These are phyloP conservation scores for Neoseiulus cucumeris DNA, from an alignment of 1,140 invertebrate genomes.

Conservation along the genomic window DNA sequence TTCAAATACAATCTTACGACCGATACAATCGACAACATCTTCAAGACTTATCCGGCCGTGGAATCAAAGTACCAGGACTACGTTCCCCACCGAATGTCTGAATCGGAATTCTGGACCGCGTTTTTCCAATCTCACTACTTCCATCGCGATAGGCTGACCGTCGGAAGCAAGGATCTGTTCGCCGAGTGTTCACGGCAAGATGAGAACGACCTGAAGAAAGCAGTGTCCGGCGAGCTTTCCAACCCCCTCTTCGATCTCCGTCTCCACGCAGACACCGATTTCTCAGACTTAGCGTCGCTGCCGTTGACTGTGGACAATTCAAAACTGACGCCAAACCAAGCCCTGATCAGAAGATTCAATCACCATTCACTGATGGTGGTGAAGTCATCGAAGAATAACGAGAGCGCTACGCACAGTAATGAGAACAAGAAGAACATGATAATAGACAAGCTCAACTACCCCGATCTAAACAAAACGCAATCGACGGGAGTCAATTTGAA, in stretches of 20 bases:
- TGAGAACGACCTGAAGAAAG: conserved; percentile 53
- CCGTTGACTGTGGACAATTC: conserved; percentile 6
- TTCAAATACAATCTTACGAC: conserved; percentile 90
- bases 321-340: conserved; percentile 42
- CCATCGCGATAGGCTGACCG: conserved; percentile 77
- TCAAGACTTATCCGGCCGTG: conserved; percentile 96
- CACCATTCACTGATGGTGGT: conserved; percentile 92
- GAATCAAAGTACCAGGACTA: conserved; percentile 88
- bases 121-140: conserved; percentile 99
- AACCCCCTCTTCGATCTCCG: conserved; percentile 56
- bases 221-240: conserved; percentile 49
- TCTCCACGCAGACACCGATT: background rate
- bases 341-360: conserved; percentile 42
- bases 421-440: too few species aligned
- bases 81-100: conserved; percentile 82
- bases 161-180: conserved; percentile 63
- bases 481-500: conserved; percentile 32
- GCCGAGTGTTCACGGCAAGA: conserved; percentile 90
- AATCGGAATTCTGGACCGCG: conserved; percentile 95
- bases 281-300: background rate
- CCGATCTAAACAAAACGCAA: conserved; percentile 46
- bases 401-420: too few species aligned
- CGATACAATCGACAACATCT: conserved; percentile 93
- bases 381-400: conserved; percentile 41
- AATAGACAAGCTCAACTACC: too few species aligned